These are phyloP conservation scores for Phrynocephalus forsythii DNA, from an alignment of 2,797 vertebrate species.

Conservation along the genomic window DNA sequence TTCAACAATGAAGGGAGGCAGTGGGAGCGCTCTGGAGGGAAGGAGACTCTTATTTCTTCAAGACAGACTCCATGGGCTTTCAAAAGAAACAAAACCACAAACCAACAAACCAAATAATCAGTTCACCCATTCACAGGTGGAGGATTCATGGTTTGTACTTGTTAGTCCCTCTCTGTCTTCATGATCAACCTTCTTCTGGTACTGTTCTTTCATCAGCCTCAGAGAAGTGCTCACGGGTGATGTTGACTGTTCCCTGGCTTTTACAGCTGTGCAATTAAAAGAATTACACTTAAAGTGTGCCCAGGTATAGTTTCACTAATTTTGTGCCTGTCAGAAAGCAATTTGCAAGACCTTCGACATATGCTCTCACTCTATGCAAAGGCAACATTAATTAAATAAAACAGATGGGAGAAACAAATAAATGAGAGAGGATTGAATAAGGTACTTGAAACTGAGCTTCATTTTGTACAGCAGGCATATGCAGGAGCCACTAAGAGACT, in stretches of 20 bases:
- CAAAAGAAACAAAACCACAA: too few relatives aligned
- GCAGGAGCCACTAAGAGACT: not conserved
- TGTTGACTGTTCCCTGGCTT: not conserved
- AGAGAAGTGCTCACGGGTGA: slow-evolving; percentile 3
- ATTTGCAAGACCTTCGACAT: slow-evolving; percentile 15
- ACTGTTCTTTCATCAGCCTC: slow-evolving; percentile 8
- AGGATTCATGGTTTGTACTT: not conserved
- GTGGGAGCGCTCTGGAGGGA: too few relatives aligned
- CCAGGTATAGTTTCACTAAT: not conserved
- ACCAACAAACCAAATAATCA: too few relatives aligned
- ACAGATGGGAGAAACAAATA: slow-evolving; percentile 13
- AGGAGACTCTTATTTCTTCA: too few relatives aligned
- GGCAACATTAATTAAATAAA: slow-evolving; percentile 25
- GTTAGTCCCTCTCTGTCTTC: not conserved
- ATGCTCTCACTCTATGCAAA: not conserved
- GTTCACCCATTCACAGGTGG: too few relatives aligned
- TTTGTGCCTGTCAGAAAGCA: not conserved
- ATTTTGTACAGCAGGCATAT: not conserved
- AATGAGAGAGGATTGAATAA: not conserved
- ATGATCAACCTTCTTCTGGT: not conserved
- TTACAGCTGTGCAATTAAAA: slow-evolving; percentile 15
- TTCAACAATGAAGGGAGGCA: too few relatives aligned
- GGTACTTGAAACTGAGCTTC: not conserved
- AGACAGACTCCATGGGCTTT: too few relatives aligned
- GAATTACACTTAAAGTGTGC: not conserved